Percentiles rank a stretch among this genome's conserved stretches.
phyloP scores from a whole-genome alignment of 2,797 vertebrate species.

The Pelochelys cantorii region DNA sequence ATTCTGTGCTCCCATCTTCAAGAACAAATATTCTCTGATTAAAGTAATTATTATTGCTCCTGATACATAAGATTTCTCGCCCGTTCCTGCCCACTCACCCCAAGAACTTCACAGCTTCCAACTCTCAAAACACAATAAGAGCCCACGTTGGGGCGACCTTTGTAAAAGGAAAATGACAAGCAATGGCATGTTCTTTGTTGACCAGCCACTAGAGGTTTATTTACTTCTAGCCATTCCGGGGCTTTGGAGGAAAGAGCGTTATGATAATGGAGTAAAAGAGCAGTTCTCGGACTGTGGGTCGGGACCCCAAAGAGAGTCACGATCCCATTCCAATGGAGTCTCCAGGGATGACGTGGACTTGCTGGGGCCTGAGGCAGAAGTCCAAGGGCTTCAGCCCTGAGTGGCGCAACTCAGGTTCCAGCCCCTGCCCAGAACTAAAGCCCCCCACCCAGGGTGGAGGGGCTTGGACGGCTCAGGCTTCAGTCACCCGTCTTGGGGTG shows the following conservation, averaged over 20 bases:
- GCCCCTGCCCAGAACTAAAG: no score
- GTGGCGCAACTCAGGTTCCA: no score
- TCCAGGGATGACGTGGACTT: no score
- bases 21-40: background rate
- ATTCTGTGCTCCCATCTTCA: background rate
- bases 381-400: no score
- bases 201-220: rapidly evolving
- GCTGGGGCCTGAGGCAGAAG: no score
- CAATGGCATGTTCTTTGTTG: background rate
- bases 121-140: background rate
- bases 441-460: no score
- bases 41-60: rapidly evolving
- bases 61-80: background rate
- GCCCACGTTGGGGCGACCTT: background rate
- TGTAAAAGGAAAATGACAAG: background rate
- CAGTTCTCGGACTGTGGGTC: no score
- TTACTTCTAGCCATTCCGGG: rapidly evolving
- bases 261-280: background rate
- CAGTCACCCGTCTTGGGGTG: no score
- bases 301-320: no score
- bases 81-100: background rate
- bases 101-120: background rate
- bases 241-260: background rate
- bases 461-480: no score
- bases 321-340: no score